phyloP scores from a whole-genome alignment of 2,797 vertebrate species.

The Agapornis canus region DNA sequence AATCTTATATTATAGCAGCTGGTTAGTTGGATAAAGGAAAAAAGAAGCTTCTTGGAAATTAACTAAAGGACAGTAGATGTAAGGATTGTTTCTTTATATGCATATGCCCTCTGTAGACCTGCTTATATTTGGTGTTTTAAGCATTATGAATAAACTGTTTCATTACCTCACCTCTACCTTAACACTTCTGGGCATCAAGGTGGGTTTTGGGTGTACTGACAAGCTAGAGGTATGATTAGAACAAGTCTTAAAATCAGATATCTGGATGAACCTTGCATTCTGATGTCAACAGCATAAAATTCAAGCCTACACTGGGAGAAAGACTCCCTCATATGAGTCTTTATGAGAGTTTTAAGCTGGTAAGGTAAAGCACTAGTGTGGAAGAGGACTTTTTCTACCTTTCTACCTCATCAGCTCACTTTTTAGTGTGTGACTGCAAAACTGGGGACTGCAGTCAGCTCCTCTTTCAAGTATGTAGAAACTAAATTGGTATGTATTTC shows the following conservation, averaged over 20 bases:
- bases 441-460: neutral
- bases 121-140: neutral
- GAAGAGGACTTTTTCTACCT: neutral
- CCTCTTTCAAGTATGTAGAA: neutral
- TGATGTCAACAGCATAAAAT: neutral
- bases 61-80: neutral
- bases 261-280: neutral
- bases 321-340: neutral
- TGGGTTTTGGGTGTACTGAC: neutral
- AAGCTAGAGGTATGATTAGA: neutral
- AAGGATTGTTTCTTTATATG: neutral
- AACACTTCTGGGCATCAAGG: neutral
- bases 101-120: neutral
- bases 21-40: neutral
- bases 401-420: neutral
- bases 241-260: neutral
- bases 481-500: neutral
- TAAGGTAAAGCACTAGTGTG: neutral
- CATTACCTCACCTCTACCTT: neutral
- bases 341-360: neutral
- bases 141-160: neutral
- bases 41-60: neutral
- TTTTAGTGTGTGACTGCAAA: neutral
- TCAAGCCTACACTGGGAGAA: neutral
- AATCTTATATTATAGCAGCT: neutral